Evolutionary conservation across 2,113 vertebrate genomes (phyloP).

Genomic region (Baryphthengus martii): DNA sequence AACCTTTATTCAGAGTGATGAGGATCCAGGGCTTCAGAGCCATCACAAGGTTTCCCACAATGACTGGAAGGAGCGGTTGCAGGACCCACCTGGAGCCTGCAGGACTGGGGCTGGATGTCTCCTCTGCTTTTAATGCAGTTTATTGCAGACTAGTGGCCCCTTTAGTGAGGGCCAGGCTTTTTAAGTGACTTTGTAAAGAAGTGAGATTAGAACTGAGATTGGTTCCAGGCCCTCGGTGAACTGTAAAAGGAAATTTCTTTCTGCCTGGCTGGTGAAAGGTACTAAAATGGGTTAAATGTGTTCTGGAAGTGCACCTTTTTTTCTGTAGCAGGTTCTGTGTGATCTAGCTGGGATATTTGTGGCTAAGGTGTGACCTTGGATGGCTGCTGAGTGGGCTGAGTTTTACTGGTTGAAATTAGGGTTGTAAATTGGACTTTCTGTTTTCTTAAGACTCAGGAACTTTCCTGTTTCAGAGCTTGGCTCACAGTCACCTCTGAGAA

Average conservation of each 20-base stretch:
- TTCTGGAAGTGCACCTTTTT: neutral
- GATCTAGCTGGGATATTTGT: neutral
- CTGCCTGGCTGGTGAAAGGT: neutral
- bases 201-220: neutral
- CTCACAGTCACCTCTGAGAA: neutral
- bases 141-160: neutral
- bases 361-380: neutral
- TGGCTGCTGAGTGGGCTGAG: neutral
- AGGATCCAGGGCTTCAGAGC: neutral
- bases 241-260: neutral
- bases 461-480: neutral
- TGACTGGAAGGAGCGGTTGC: neutral
- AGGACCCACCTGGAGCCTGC: neutral
- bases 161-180: neutral
- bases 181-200: neutral
- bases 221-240: neutral
- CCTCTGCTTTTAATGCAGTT: neutral
- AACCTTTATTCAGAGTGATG: fast-evolving
- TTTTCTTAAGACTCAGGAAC: neutral
- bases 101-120: neutral
- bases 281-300: neutral
- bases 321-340: neutral
- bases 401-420: neutral
- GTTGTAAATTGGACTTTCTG: neutral
- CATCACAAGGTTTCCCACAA: neutral